These are phyloP conservation scores for Formica selysi DNA, from an alignment of 1,140 invertebrate genomes.

Conservation along the genomic window DNA sequence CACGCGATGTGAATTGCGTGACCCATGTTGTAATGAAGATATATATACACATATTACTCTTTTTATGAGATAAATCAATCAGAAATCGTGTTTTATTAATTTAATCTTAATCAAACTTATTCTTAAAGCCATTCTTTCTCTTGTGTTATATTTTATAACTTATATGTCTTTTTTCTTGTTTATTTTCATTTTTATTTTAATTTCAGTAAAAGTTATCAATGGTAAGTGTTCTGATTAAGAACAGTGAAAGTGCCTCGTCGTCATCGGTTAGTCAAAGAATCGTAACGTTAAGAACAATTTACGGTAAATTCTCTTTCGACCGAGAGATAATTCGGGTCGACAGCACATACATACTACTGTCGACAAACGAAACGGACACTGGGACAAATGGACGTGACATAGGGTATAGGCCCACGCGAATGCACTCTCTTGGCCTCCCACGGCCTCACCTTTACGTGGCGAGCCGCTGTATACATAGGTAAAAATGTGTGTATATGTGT, in stretches of 20 bases:
- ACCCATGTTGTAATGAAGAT: constrained; percentile 25
- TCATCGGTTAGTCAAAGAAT: constrained; percentile 22
- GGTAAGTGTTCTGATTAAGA: not conserved
- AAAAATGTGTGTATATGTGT: not conserved
- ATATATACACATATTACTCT: not conserved
- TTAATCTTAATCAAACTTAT: not conserved
- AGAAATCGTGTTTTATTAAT: not conserved
- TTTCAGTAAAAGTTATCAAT: not conserved
- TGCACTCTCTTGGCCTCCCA: constrained; percentile 75
- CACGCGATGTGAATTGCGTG: constrained; percentile 49
- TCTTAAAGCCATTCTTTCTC: not conserved
- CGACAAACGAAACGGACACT: constrained; percentile 73
- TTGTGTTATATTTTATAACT: not conserved
- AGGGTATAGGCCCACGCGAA: constrained; percentile 75
- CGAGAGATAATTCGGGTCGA: constrained; percentile 67
- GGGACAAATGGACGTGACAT: constrained; percentile 77
- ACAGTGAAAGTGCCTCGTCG: constrained; percentile 28
- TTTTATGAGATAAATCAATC: constrained; percentile 7
- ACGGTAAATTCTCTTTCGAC: constrained; percentile 65
- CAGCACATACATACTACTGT: constrained; percentile 68
- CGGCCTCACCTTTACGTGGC: constrained; percentile 66
- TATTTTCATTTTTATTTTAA: not conserved
- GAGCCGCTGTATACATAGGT: constrained; percentile 41
- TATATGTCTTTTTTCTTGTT: not conserved
- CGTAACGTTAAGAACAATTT: constrained; percentile 59